These are phyloP conservation scores for Datnioides undecimradiatus DNA, from an alignment of 2,113 vertebrate species.

Conservation along the genomic window DNA sequence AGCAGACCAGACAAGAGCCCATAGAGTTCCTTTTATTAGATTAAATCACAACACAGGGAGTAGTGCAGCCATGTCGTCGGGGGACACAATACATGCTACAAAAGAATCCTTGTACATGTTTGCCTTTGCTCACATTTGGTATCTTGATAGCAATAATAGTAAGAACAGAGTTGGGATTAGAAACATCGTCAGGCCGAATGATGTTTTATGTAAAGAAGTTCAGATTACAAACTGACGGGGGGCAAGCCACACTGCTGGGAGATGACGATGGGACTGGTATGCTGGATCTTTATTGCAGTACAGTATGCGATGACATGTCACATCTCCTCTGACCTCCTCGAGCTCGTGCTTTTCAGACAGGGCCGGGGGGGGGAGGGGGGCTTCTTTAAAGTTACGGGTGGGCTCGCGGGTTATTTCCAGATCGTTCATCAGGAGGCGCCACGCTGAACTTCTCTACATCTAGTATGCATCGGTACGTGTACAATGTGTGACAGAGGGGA, in stretches of 20 bases:
- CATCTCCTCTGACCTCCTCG: constrained; percentile 14
- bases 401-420: constrained; percentile 4
- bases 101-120: constrained; percentile 83
- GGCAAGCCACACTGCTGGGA: constrained; percentile 45
- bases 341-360: constrained; percentile 10
- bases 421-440: constrained; percentile 15
- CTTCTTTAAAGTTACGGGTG: neutral
- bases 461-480: constrained; percentile 41
- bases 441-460: constrained; percentile 63
- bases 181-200: constrained; percentile 70
- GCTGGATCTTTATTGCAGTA: constrained; percentile 47
- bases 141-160: constrained; percentile 68
- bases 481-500: constrained; percentile 61
- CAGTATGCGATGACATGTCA: constrained; percentile 23
- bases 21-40: constrained; percentile 87
- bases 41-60: constrained; percentile 87
- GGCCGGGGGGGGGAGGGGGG: neutral
- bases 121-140: constrained; percentile 82
- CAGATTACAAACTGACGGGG: constrained; percentile 51
- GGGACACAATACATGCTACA: constrained; percentile 88
- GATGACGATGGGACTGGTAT: constrained; percentile 42
- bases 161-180: constrained; percentile 64
- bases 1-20: constrained; percentile 73
- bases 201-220: constrained; percentile 73
- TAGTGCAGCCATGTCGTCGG: constrained; percentile 86